Conservation (phyloP, 2,113 vertebrate species). For the Hyaena hyaena region DNA sequence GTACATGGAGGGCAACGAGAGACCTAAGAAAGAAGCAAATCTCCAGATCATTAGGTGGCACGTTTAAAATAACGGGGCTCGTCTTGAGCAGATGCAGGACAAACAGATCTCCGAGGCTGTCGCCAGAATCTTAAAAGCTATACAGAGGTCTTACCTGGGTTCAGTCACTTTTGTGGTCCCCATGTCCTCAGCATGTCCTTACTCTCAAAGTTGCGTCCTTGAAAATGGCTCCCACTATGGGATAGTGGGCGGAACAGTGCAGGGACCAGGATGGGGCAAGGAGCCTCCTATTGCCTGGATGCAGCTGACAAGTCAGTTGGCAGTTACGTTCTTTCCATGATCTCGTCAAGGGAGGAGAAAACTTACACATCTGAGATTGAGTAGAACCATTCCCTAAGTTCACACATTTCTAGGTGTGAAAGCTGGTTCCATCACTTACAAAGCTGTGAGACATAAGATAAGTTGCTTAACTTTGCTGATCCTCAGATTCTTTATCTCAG, state of each 20-base stretch:
- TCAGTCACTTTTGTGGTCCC: not conserved
- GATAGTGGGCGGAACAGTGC: not conserved
- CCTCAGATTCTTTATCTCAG: not conserved
- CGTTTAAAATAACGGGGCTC: not conserved
- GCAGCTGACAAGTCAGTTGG: rapidly evolving
- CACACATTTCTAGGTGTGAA: not conserved
- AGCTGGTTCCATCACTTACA: not conserved
- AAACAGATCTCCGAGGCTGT: not conserved
- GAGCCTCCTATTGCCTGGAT: rapidly evolving
- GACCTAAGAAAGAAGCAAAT: not conserved
- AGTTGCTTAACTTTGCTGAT: not conserved
- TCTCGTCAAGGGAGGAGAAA: not conserved
- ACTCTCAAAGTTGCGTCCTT: not conserved
- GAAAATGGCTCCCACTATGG: not conserved
- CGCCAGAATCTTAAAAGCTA: not conserved
- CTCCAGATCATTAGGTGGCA: not conserved
- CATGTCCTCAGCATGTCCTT: not conserved
- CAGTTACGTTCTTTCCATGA: not conserved
- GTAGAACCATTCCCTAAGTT: not conserved
- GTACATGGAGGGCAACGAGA: not conserved
- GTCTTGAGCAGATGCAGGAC: not conserved
- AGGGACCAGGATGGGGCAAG: not conserved
- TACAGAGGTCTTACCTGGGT: not conserved
- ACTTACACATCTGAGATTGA: not conserved
- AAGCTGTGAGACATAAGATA: not conserved